phyloP scores from a whole-genome alignment of 2,797 vertebrate species.

The Cossypha polioptera region DNA sequence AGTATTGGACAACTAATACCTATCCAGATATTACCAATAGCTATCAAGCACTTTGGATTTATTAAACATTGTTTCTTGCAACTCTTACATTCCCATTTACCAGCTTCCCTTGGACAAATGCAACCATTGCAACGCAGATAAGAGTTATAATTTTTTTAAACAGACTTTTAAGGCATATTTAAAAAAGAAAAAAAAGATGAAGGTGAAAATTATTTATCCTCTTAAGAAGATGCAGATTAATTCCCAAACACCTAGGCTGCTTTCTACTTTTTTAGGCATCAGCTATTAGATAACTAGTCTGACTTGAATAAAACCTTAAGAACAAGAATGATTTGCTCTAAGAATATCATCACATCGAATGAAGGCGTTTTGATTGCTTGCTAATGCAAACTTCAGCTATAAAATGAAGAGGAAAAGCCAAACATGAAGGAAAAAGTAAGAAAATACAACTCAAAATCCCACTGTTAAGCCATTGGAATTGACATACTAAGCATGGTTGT shows the following conservation, averaged over 20 bases:
- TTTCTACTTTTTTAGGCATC: neutral
- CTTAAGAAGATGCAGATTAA: neutral
- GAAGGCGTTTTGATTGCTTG: neutral
- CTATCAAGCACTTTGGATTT: constrained; percentile 10
- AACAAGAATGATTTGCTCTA: neutral
- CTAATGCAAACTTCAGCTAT: neutral
- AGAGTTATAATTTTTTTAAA: neutral
- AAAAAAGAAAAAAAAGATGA: neutral
- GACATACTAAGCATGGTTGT: neutral
- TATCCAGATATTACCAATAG: neutral
- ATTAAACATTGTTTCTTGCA: constrained; percentile 1
- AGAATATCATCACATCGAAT: neutral
- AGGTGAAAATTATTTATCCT: neutral
- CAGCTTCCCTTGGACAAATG: neutral
- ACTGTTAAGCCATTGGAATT: neutral
- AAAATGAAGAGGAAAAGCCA: neutral
- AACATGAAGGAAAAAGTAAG: neutral
- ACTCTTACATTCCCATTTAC: neutral
- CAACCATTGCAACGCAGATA: neutral
- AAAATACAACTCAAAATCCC: neutral
- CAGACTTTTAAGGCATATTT: neutral
- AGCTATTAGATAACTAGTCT: neutral
- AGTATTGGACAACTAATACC: neutral
- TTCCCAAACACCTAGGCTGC: neutral
- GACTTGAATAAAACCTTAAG: neutral